A percentile compares a stretch with the other conserved stretches of the same genome.
Conservation (phyloP, 2,113 vertebrate genomes). For the Colossoma macropomum region DNA sequence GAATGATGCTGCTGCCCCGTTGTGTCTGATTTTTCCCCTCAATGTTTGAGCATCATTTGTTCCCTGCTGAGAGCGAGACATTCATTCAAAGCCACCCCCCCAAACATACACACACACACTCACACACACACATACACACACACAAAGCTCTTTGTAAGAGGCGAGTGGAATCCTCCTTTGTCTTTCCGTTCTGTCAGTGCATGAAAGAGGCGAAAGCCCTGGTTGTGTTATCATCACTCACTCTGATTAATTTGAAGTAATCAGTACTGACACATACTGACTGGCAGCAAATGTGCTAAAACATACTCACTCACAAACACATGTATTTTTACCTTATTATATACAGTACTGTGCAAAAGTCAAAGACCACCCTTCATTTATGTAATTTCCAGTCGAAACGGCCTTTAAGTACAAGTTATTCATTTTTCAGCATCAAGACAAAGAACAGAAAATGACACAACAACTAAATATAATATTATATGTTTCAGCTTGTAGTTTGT, state of each 20-base stretch:
- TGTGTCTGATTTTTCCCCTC: conserved; percentile 37
- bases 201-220: conserved; percentile 18
- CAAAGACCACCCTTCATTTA: too few relatives aligned
- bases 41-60: conserved; percentile 42
- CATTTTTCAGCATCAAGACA: too few relatives aligned
- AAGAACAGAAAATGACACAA: too few relatives aligned
- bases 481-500: too few relatives aligned
- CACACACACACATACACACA: background rate
- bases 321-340: background rate
- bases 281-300: conserved; percentile 66
- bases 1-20: conserved; percentile 17
- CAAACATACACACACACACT: background rate
- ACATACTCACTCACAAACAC: conserved; percentile 21
- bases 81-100: background rate
- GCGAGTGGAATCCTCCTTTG: conserved; percentile 23
- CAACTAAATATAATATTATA: too few relatives aligned
- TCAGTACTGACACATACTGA: conserved; percentile 82
- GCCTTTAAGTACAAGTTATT: too few relatives aligned
- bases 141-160: conserved; percentile 6
- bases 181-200: conserved; percentile 22
- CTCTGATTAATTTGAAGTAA: conserved; percentile 81
- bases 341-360: too few relatives aligned
- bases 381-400: too few relatives aligned
- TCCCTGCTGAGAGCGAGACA: background rate
- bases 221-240: conserved; percentile 67